These are phyloP conservation scores for Pogonus chalceus DNA, from an alignment of 1,140 invertebrate species.

Conservation along the genomic window DNA sequence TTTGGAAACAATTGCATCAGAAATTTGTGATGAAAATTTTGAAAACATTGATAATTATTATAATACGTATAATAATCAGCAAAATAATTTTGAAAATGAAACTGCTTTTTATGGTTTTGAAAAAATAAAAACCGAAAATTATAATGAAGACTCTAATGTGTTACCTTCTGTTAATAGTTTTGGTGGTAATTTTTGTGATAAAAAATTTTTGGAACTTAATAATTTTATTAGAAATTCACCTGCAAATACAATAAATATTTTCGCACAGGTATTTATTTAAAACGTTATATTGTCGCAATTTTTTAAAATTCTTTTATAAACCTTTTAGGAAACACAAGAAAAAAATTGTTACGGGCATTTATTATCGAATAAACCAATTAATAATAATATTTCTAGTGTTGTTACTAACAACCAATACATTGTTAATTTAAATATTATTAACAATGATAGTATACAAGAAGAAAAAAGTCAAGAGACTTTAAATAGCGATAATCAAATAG, in stretches of 20 bases:
- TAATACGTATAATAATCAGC: neutral
- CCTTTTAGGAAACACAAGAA: neutral
- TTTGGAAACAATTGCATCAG: slow-evolving; percentile 20
- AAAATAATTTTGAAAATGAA: too few species aligned
- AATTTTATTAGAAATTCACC: neutral
- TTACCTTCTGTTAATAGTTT: neutral
- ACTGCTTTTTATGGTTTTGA: too few species aligned
- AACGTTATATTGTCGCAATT: too few species aligned
- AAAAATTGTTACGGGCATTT: slow-evolving; percentile 6
- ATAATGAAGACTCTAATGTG: neutral
- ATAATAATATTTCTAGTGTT: slow-evolving; percentile 13
- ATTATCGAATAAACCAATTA: slow-evolving; percentile 14
- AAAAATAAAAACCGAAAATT: neutral
- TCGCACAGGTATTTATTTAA: neutral
- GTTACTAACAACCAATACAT: too few species aligned
- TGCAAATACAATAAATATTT: neutral
- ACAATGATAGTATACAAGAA: too few species aligned
- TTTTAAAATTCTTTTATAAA: neutral
- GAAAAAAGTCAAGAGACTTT: slow-evolving; percentile 6
- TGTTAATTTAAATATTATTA: too few species aligned
- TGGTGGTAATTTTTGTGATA: neutral
- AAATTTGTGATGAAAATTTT: slow-evolving; percentile 14
- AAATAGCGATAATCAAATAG: slow-evolving; percentile 23
- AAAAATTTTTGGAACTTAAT: neutral
- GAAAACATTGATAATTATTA: neutral